Base-by-base conservation (phyloP, 92 coral and sea anemone genomes). In the Parazoanthus swiftii region DNA sequence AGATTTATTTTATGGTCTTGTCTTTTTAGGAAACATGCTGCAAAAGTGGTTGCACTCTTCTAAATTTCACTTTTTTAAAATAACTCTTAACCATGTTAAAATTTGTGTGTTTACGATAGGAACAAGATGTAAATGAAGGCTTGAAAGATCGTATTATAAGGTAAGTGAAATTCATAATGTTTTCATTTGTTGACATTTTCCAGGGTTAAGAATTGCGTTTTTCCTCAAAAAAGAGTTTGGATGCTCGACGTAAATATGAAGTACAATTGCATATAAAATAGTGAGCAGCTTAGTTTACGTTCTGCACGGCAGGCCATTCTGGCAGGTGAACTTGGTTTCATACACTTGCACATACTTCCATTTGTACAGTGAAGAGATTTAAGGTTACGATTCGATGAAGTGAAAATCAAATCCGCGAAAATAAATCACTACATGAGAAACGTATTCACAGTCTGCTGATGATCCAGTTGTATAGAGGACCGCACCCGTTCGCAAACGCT, bases 81-180 rank as follows among this genome's bases (percentile, higher is more conserved):
- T 2, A 25, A 3, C 21, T 63, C 6, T 21, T 18, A 63, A 63
- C 25, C 70, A 2, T 20, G 70, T 63, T 20, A 21, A 63, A 63
- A 63, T 63, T 1, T 6, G 10, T 74, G 20, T 74, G 6, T 67
- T 35, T 66, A 0, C 85, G 8, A n/a, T 79, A 94, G 97, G 97
- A 94, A 66, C 94, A 92, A 91, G 89, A 88, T 16, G 85, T 92
- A 44, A 88, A 91, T 21, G 93, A 91, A 42, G 81, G 85, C 73
- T 84, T 94, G 39, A 90, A 86, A 77, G 77, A 90, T 15, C 94
- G 94, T 20, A 89, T 92, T 29, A 65, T 88, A 66, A 92, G 94
- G 97, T 94, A 50, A 39, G 71, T 46, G 18, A 4, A n/a, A 15
- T n/a, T 46, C 5, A 26, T 4, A 11, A 44, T 25, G 6, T 25